Base-by-base conservation (phyloP, 2,888 invertebrate genomes). In the Tinea pellionella region DNA sequence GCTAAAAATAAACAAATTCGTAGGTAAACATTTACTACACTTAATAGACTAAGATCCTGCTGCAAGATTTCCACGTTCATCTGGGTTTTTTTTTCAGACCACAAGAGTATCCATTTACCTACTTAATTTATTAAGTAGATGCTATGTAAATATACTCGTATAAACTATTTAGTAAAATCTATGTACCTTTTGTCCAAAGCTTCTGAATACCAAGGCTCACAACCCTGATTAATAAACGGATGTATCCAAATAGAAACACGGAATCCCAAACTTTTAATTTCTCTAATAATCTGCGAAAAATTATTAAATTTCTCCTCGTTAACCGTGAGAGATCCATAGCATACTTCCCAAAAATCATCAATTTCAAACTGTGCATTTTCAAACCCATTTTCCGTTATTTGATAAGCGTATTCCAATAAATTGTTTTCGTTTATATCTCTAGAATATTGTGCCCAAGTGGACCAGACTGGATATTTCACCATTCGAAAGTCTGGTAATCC, bases 261-360 rank as follows among this genome's bases (percentile, higher is more conserved):
- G 71, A 92, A 94, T 0, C 92, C 93, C 65, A 90, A 70, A 0
- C 72, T 72, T 66, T 93, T 92, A 0, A 96, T 72, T 19, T 89
- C 78, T 13, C 80, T 71, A 0, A 92, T 89, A 2, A 94, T 89
- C 15, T 81, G 70, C 9, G 82, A 88, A 15, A 94, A 89, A 65
- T 94, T 82, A 0, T 92, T 90, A 70, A 96, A 96, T 73, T 92
- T 94, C 0, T 69, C 75, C 9, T 81, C 76, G 66, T 94, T 90
- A 63, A 96, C 94, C 12, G 88, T 89, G 30, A 94, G 81, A 8
- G 94, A 93, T 0, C 97, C 97, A 68, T 96, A 96, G 68, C 94
- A 94, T 0, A 89, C 89, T 73, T 96, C 96, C 95, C 96, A 96
- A 13, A 91, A 88, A 71, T 96, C 96, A 69, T 96, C 96, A 55